phyloP scores from a whole-genome alignment of 2,113 vertebrate genomes.

The Micromys minutus region DNA sequence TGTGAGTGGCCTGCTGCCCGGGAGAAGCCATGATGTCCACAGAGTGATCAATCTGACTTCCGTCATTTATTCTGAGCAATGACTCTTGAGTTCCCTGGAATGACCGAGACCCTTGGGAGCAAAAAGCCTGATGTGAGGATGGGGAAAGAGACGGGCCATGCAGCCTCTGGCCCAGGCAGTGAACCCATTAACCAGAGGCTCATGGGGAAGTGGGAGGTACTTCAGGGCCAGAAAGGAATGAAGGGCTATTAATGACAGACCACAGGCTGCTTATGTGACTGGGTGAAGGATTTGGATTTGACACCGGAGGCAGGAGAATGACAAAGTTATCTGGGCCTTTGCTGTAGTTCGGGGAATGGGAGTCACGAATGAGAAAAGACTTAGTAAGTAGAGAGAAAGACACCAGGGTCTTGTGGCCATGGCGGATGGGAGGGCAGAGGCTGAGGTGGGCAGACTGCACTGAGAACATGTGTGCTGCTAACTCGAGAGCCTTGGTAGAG shows the following conservation, averaged over 20 bases:
- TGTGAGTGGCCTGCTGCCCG: background rate
- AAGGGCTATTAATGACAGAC: background rate
- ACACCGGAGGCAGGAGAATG: background rate
- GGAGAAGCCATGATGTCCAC: background rate
- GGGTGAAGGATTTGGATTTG: background rate
- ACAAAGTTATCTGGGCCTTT: background rate
- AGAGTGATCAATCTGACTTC: background rate
- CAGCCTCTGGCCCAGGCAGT: background rate
- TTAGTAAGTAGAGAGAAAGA: background rate
- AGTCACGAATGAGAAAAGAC: background rate
- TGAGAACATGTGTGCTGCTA: background rate
- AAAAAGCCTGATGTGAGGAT: background rate
- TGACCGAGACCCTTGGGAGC: background rate
- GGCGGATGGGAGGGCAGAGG: background rate
- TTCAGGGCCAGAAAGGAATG: background rate
- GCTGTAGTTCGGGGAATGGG: background rate
- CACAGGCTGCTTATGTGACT: rapidly evolving
- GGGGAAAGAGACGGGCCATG: background rate
- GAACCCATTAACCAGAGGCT: background rate
- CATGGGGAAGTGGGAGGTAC: background rate
- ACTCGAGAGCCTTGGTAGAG: background rate
- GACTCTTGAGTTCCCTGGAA: background rate
- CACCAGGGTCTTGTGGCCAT: background rate
- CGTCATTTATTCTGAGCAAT: background rate
- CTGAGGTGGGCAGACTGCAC: background rate